Evolutionary conservation across 2,113 vertebrate genomes (phyloP).

Genomic region (Lates calcarifer): DNA sequence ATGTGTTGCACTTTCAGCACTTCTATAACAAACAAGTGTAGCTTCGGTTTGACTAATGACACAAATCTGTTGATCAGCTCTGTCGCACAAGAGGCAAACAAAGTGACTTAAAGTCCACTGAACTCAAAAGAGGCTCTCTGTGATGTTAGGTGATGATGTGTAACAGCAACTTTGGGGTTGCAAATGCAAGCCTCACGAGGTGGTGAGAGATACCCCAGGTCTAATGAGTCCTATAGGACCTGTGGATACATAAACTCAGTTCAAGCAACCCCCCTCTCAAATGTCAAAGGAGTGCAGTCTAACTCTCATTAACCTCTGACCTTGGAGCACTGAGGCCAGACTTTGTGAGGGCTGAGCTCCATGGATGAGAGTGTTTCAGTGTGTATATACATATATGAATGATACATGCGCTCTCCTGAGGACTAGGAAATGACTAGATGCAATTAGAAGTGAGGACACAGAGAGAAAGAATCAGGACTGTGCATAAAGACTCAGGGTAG

Average conservation of each 20-base stretch:
- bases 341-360: not conserved
- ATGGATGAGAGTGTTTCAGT: not conserved
- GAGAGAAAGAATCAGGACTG: not conserved
- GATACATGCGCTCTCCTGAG: not conserved
- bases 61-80: constrained; percentile 17
- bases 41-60: constrained; percentile 36
- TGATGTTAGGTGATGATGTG: constrained; percentile 33
- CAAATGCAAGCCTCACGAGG: constrained; percentile 18
- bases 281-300: constrained; percentile 12
- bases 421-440: not conserved
- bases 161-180: constrained; percentile 8
- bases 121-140: not conserved
- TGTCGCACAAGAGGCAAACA: constrained; percentile 1
- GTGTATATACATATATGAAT: not conserved
- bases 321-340: constrained; percentile 12
- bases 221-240: constrained; percentile 58
- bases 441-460: constrained; percentile 25
- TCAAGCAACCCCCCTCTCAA: not conserved
- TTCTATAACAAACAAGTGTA: constrained; percentile 34
- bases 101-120: constrained; percentile 31
- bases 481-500: not conserved
- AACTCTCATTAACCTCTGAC: constrained; percentile 49
- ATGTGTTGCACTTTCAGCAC: constrained; percentile 17
- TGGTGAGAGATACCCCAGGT: constrained; percentile 21
- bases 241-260: constrained; percentile 35